These are phyloP conservation scores for Baryphthengus martii DNA, from an alignment of 2,113 vertebrate species.

Conservation along the genomic window DNA sequence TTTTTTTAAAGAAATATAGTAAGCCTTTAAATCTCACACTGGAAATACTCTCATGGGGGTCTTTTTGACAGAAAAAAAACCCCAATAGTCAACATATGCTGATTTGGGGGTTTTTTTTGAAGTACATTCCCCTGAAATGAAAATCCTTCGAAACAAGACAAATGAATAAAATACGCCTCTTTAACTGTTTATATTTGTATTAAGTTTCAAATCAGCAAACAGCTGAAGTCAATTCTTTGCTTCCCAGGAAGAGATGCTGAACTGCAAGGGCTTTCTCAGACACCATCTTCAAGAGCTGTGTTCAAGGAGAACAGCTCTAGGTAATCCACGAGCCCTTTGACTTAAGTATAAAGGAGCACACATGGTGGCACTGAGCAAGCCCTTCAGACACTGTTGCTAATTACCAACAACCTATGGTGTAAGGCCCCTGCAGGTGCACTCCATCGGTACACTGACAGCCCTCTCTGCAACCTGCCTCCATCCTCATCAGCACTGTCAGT, in stretches of 20 bases:
- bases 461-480: neutral
- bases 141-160: neutral
- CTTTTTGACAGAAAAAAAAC: neutral
- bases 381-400: neutral
- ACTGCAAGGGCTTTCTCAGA: neutral
- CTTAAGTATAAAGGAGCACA: neutral
- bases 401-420: rapidly evolving
- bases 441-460: neutral
- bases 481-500: neutral
- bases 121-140: neutral
- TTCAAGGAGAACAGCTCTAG: neutral
- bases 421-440: neutral
- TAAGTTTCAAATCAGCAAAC: neutral
- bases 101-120: neutral
- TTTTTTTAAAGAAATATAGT: neutral
- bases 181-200: neutral
- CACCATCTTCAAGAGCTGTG: neutral
- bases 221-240: neutral
- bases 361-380: neutral
- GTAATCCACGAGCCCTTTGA: neutral
- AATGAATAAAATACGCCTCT: neutral
- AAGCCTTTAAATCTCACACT: neutral
- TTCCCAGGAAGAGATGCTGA: neutral
- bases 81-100: neutral
- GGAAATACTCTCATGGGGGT: neutral